These are phyloP conservation scores for Lithobates sylvaticus DNA, from an alignment of 2,797 vertebrate species.

Conservation along the genomic window DNA sequence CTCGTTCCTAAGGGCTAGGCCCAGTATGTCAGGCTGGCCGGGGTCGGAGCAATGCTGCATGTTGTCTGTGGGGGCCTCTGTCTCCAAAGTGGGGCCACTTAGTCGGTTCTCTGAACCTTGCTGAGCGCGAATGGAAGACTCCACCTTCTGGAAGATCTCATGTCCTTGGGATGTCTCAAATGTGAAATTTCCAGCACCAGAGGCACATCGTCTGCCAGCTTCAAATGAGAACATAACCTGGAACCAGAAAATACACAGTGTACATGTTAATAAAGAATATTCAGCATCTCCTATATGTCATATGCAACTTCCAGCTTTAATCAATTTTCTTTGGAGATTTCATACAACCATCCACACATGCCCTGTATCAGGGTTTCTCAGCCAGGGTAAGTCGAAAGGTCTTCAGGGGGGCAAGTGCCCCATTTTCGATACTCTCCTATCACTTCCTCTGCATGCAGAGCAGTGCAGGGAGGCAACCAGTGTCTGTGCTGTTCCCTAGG, in stretches of 20 bases:
- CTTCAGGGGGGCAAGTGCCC: too few species aligned
- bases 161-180: constrained; percentile 97
- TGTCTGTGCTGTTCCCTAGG: too few species aligned
- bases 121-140: constrained; percentile 89
- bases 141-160: constrained; percentile 92
- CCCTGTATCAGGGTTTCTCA: too few species aligned
- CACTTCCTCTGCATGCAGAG: too few species aligned
- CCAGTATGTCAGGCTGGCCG: neutral
- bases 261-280: neutral
- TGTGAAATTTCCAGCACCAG: constrained; percentile 96
- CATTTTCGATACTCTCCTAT: too few species aligned
- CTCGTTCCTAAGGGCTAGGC: neutral
- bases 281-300: too few species aligned
- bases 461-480: too few species aligned
- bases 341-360: too few species aligned
- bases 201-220: constrained; percentile 93
- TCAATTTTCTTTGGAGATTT: too few species aligned
- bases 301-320: too few species aligned
- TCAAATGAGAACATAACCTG: constrained; percentile 99
- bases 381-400: too few species aligned
- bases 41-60: neutral
- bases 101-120: constrained; percentile 81
- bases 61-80: constrained; percentile 68
- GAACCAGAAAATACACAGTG: neutral
- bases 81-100: constrained; percentile 75